Conservation (phyloP, 2,113 vertebrate genomes). For the Pao palembangensis region DNA sequence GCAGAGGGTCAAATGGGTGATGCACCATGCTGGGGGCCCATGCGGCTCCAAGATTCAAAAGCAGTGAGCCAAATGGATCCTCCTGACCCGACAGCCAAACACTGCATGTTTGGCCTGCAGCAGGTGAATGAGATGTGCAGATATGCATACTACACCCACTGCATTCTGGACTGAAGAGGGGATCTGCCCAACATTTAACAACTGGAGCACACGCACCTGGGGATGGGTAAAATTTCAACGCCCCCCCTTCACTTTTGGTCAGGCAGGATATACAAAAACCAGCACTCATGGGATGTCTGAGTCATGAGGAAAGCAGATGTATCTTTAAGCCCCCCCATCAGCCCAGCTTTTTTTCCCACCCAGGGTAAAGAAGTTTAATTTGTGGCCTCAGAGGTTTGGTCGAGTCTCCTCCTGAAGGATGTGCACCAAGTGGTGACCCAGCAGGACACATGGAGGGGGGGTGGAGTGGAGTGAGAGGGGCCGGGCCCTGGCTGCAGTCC, state of each 20-base stretch:
- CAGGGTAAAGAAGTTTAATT: neutral
- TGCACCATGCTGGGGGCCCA: slow-evolving; percentile 14
- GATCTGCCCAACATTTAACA: too few species aligned
- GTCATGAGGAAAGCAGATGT: slow-evolving; percentile 64
- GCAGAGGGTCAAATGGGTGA: slow-evolving; percentile 22
- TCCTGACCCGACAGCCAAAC: slow-evolving; percentile 1
- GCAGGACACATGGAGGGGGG: too few species aligned
- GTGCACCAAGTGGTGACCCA: too few species aligned
- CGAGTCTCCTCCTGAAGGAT: too few species aligned
- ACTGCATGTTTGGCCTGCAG: slow-evolving; percentile 3
- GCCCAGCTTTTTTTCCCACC: neutral
- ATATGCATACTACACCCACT: neutral
- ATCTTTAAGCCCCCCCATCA: slow-evolving; percentile 1
- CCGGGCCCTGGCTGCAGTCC: slow-evolving; percentile 10
- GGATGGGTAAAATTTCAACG: too few species aligned
- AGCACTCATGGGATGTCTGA: slow-evolving; percentile 30
- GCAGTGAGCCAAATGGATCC: too few species aligned
- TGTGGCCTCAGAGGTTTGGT: neutral
- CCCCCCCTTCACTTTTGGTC: neutral
- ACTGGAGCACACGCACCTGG: too few species aligned
- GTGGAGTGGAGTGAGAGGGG: too few species aligned
- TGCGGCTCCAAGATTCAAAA: too few species aligned
- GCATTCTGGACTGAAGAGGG: too few species aligned
- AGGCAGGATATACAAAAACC: slow-evolving; percentile 45
- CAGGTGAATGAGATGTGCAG: slow-evolving; percentile 18